Base-by-base conservation (phyloP, 2,888 invertebrate species). In the Melanostoma scalare region DNA sequence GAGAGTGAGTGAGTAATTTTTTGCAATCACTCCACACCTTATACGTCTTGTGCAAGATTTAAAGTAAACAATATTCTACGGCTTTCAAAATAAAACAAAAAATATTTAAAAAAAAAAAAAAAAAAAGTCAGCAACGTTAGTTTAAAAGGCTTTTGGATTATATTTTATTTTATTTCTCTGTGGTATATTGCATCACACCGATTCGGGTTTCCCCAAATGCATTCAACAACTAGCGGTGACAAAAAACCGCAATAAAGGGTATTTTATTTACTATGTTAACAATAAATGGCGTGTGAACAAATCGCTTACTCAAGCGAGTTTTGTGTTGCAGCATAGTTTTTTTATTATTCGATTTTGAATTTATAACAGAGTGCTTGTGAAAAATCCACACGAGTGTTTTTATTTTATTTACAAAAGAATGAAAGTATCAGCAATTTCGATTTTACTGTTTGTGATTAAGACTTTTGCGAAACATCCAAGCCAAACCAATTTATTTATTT, bases 241-340 rank as follows among this genome's bases (percentile, higher is more conserved):
- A 71, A 56, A 67, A 46, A 72, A 60, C 65, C 53, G 46, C 76
- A 55, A 76, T 42, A 67, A 81, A 71, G 36, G 65, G 80, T 52
- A 38, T 58, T 65, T 72, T 50, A 53, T 56, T 63, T 30, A 61
- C 36, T 36, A 33, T 58, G 63, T 44, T 50, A 20, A 33, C 38
- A 46, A 61, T 38, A 69, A 63, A 56, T 56, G 9, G 35, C 33
- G 42, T 48, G 56, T 58, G 50, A 35, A 56, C 36, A 55, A 69
- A 63, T 69, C 56, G 68, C 68, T 79, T 52, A 63, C 42, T 40
- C 50, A 46, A 79, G 74, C 67, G 3, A 20, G 40, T 60, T 73
- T 73, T 73, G 8, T 40, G 5, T 53, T 55, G 31, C 33, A 60
- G 20, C 20, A 20, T 20, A 20, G 35, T 42, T 68, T 60, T 58